Conservation (phyloP, 2,888 invertebrate species). For the Cartodere bifasciata region DNA sequence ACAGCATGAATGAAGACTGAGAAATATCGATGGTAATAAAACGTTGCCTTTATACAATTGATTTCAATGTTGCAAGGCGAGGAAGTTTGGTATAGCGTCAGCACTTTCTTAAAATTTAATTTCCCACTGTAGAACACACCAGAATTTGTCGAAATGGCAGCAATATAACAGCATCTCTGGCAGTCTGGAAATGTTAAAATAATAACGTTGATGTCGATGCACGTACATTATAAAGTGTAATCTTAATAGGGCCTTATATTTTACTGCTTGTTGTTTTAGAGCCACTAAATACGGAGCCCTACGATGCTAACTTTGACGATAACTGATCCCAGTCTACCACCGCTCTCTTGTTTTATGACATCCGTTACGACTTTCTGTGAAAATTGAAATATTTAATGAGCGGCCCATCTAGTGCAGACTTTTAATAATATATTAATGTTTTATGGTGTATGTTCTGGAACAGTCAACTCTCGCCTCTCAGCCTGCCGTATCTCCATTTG, state of each 20-base stretch:
- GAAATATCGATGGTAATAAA: too few relatives aligned
- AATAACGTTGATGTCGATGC: conserved; percentile 15
- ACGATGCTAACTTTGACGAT: conserved; percentile 5
- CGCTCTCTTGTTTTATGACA: conserved; percentile 24
- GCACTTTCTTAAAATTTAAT: conserved; percentile 19
- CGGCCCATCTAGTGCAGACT: conserved; percentile 14
- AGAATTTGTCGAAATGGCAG: conserved; percentile 19
- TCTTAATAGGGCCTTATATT: conserved; percentile 22
- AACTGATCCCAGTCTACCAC: conserved; percentile 13
- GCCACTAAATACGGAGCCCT: conserved; percentile 19
- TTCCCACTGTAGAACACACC: conserved; percentile 18
- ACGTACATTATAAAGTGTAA: conserved; percentile 24
- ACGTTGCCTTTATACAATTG: too few relatives aligned
- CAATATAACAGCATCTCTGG: too few relatives aligned
- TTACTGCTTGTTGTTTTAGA: conserved; percentile 23
- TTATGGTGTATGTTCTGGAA: too few relatives aligned
- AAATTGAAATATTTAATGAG: conserved; percentile 29
- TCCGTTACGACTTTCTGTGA: conserved; percentile 24
- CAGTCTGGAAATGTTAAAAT: conserved; percentile 19
- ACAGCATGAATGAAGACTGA: too few relatives aligned
- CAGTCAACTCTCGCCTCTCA: too few relatives aligned
- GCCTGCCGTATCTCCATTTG: too few relatives aligned
- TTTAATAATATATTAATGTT: too few relatives aligned
- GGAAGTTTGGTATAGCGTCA: background rate
- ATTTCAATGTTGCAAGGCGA: too few relatives aligned